Conservation (phyloP, 2,888 invertebrate species). For the Gastracanthus pulcherrimus region DNA sequence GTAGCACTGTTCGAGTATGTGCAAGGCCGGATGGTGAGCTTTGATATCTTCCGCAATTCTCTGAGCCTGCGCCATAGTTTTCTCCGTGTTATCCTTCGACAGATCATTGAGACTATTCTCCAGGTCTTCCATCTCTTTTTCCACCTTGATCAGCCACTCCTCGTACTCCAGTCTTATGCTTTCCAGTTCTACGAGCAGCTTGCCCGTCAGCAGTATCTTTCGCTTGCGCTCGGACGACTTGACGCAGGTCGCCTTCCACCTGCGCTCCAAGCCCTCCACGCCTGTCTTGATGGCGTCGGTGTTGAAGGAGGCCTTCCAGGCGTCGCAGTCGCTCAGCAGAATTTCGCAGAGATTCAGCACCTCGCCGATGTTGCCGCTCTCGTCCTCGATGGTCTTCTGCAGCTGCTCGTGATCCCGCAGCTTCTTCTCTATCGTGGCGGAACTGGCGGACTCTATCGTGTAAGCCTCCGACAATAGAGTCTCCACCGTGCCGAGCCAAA, state of each 20-base stretch:
- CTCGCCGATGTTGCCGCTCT: constrained; percentile 88
- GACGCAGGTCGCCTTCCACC: constrained; percentile 89
- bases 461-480: constrained; percentile 84
- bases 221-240: constrained; percentile 86
- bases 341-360: constrained; percentile 89
- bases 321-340: constrained; percentile 86
- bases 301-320: constrained; percentile 85
- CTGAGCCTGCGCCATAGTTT: constrained; percentile 81
- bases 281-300: constrained; percentile 84
- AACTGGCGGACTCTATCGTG: constrained; percentile 83
- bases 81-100: constrained; percentile 81
- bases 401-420: constrained; percentile 86
- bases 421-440: constrained; percentile 84
- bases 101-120: constrained; percentile 81
- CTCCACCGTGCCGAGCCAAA: constrained; percentile 87
- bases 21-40: constrained; percentile 79
- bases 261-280: constrained; percentile 85
- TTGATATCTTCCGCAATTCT: constrained; percentile 80
- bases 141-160: constrained; percentile 82
- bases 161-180: constrained; percentile 80
- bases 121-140: constrained; percentile 81
- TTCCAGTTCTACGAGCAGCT: constrained; percentile 81
- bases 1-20: constrained; percentile 84
- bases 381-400: constrained; percentile 86
- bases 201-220: constrained; percentile 83